A percentile compares a stretch with the other conserved stretches of the same genome.
phyloP scores from a whole-genome alignment of 2,113 vertebrate species.

The Synchiropus splendidus region DNA sequence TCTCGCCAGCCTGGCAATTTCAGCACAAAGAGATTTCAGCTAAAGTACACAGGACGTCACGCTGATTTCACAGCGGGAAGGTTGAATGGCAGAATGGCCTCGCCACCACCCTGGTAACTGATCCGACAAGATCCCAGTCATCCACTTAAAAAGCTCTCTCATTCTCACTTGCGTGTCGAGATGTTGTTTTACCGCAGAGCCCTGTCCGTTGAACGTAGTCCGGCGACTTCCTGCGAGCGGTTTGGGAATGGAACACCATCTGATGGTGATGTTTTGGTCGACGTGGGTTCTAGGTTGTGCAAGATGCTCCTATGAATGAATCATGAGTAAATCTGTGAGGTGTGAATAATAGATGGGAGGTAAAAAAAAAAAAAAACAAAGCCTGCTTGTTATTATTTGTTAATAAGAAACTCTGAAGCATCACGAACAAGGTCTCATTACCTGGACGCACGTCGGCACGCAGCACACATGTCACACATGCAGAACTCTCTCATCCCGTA shows the following conservation, averaged over 20 bases:
- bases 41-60: conserved; percentile 51
- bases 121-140: conserved; percentile 41
- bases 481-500: conserved; percentile 36
- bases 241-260: conserved; percentile 13
- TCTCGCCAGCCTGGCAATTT: conserved; percentile 57
- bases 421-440: conserved; percentile 60
- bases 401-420: conserved; percentile 69
- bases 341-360: conserved; percentile 70
- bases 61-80: conserved; percentile 42
- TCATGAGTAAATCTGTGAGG: conserved; percentile 71
- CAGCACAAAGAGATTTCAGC: conserved; percentile 46
- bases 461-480: conserved; percentile 32
- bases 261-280: conserved; percentile 59
- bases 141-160: conserved; percentile 42
- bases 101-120: conserved; percentile 40
- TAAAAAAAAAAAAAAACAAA: conserved; percentile 70
- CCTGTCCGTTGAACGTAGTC: neutral
- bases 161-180: conserved; percentile 15
- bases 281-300: conserved; percentile 64
- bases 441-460: conserved; percentile 33
- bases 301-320: conserved; percentile 70
- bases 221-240: neutral
- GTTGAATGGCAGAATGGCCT: conserved; percentile 45
- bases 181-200: conserved; percentile 7
- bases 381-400: conserved; percentile 69